These are phyloP conservation scores for Euplexia lucipara DNA, from an alignment of 2,888 invertebrate species.

Conservation along the genomic window DNA sequence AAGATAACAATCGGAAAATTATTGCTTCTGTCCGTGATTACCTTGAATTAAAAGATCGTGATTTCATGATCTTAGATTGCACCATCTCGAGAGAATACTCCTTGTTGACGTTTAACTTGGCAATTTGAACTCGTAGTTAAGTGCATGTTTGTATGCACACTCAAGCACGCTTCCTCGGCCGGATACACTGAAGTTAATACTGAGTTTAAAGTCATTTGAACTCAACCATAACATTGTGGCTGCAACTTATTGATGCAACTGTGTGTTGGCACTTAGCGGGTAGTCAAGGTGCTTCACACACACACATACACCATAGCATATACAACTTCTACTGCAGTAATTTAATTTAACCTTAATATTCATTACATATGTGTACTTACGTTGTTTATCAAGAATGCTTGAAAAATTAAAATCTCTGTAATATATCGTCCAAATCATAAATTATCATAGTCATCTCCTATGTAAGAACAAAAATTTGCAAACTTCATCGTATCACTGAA, in stretches of 20 bases:
- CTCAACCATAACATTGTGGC: constrained; percentile 33
- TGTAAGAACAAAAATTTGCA: not conserved
- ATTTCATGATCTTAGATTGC: constrained; percentile 51
- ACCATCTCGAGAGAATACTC: constrained; percentile 23
- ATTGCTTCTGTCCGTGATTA: constrained; percentile 26
- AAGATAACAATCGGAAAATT: constrained; percentile 52
- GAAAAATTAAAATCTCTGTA: not conserved
- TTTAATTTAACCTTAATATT: no score
- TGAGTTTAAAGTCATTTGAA: constrained; percentile 39
- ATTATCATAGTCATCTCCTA: no score
- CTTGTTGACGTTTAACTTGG: constrained; percentile 33
- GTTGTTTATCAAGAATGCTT: no score
- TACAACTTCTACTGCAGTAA: no score
- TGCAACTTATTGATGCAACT: constrained; percentile 41
- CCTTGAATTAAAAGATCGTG: constrained; percentile 60
- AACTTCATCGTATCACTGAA: not conserved
- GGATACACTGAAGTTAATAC: constrained; percentile 43
- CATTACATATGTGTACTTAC: no score
- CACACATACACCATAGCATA: no score
- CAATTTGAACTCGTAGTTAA: constrained; percentile 37
- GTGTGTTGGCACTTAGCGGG: not conserved
- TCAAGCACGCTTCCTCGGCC: constrained; percentile 51
- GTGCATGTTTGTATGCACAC: constrained; percentile 54
- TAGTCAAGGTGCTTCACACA: constrained; percentile 4
- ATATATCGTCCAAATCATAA: no score